Evolutionary conservation across 1,140 invertebrate genomes (phyloP).

Genomic region (Ostrea denselamellosa): DNA sequence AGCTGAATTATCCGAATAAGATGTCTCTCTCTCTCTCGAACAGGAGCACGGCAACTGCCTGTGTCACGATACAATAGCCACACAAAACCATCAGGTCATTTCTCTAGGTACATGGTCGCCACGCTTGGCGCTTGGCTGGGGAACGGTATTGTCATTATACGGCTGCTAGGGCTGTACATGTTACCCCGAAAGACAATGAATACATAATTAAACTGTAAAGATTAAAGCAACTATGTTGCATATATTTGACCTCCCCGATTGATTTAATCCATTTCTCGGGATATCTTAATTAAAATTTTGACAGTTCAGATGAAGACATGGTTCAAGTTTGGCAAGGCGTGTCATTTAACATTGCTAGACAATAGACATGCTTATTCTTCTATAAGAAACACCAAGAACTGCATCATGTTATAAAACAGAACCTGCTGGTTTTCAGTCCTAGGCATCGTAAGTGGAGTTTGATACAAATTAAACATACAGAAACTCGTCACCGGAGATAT

Average conservation of each 20-base stretch:
- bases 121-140: background rate
- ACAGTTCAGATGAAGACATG: background rate
- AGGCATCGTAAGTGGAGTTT: no score
- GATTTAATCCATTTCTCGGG: background rate
- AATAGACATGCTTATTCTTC: background rate
- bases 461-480: no score
- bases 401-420: background rate
- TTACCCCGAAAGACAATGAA: background rate
- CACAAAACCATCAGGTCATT: background rate
- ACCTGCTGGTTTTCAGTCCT: no score
- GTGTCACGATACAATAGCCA: background rate
- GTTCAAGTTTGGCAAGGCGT: background rate
- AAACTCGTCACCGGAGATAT: no score
- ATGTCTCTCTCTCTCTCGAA: no score
- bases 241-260: background rate
- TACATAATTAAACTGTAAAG: background rate
- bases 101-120: background rate
- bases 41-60: background rate
- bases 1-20: background rate
- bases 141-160: background rate
- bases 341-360: background rate
- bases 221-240: no score
- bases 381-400: background rate
- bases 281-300: constrained; percentile 2
- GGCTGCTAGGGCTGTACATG: background rate